Evolutionary conservation across 2,888 invertebrate genomes (phyloP).

Genomic region (Eupithecia dodoneata): DNA sequence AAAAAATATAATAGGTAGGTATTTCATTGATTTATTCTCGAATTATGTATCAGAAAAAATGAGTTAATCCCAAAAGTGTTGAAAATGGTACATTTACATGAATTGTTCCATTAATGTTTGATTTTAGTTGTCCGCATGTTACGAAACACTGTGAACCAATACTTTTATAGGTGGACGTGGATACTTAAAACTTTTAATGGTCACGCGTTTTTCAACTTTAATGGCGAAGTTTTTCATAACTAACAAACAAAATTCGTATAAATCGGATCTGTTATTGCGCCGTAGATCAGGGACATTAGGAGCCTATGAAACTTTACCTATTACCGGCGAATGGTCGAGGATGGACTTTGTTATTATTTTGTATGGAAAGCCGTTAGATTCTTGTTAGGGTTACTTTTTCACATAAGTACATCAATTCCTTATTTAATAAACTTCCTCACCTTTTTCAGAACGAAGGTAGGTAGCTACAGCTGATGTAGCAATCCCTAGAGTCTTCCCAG

Average conservation of each 20-base stretch:
- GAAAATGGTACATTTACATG: neutral
- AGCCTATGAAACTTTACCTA: constrained; percentile 43
- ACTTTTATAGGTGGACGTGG: constrained; percentile 34
- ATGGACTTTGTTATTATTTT: constrained; percentile 14
- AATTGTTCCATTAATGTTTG: neutral
- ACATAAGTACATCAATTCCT: neutral
- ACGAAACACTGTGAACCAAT: neutral
- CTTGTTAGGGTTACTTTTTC: neutral
- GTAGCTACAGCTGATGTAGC: neutral
- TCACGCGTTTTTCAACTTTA: constrained; percentile 38
- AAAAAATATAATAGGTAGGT: no score
- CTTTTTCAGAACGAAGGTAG: neutral
- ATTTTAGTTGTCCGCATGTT: neutral
- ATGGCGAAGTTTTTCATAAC: constrained; percentile 39
- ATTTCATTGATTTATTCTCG: no score
- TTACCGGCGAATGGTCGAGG: constrained; percentile 26
- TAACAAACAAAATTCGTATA: constrained; percentile 44
- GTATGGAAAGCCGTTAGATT: constrained; percentile 1
- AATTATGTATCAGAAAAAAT: no score
- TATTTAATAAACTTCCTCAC: neutral
- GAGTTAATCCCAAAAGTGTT: neutral
- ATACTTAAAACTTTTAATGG: constrained; percentile 37
- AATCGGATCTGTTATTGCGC: constrained; percentile 40
- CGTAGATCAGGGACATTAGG: constrained; percentile 37
- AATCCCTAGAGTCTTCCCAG: neutral